These are phyloP conservation scores for Chrysolina americana DNA, from an alignment of 2,888 invertebrate species.

Conservation along the genomic window DNA sequence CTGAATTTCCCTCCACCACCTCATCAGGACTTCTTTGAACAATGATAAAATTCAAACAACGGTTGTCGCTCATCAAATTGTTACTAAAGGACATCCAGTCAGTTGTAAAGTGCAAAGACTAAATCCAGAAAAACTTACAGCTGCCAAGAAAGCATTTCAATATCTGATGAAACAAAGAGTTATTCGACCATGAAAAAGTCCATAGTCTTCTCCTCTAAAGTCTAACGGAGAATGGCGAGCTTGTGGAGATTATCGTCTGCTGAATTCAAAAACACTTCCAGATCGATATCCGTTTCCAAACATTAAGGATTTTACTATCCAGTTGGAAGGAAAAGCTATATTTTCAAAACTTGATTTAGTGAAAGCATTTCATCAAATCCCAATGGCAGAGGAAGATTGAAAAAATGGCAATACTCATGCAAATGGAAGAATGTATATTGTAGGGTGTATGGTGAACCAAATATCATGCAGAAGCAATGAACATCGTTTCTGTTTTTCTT, in stretches of 20 bases:
- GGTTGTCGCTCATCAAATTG: background rate
- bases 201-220: background rate
- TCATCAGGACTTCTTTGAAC: background rate
- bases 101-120: no score
- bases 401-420: no score
- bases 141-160: background rate
- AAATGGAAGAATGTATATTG: no score
- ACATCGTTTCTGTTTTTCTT: no score
- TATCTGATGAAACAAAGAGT: background rate
- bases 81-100: conserved; percentile 3
- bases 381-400: no score
- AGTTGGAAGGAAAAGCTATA: background rate
- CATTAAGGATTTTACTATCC: background rate
- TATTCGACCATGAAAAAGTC: background rate
- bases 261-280: no score
- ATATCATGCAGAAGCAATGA: background rate
- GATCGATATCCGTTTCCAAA: background rate
- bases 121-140: no score
- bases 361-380: no score
- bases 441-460: background rate
- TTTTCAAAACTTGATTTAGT: no score
- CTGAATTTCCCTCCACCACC: background rate
- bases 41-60: background rate
- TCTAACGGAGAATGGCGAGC: no score
- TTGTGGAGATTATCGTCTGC: no score